Base-by-base conservation (phyloP, 2,797 vertebrate genomes). In the Acipenser oxyrinchus region DNA sequence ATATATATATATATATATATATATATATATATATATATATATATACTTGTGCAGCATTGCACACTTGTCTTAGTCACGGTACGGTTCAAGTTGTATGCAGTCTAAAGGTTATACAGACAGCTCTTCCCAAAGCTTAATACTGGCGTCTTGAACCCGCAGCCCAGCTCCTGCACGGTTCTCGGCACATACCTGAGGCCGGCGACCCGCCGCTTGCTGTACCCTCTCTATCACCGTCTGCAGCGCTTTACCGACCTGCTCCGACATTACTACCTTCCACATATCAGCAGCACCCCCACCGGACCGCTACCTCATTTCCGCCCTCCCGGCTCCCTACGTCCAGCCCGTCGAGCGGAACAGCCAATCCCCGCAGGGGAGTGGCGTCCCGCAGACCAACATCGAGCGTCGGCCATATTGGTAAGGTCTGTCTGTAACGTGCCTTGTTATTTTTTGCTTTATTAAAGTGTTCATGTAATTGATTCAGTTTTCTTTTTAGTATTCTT, bases 201-300 rank as follows among this genome's bases (percentile, higher is more conserved):
- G 86, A 5, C 88, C 87, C 58, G 91, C 92, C 51, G 95, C 94
- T 80, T 95, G 91, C 77, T 92, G 94, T 72, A 97, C 80, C 73
- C 85, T 91, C 76, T 96, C 94, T 73, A 87, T 82, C 68, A 95
- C 95, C 0, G 92, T 78, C 80, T 86, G 86, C 3, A 98, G 75
- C 60, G 93, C 92, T 66, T 85, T 83, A 37, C 91, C 92, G 70
- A 93, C 77, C 75, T 95, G 94, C 55, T 93, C 92, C 71, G 95
- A 93, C 95, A 97, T 97, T 73, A 88, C 83, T 77, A 77, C 84
- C 78, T 80, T 93, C 93, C 90, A 93, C 94, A 95, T 93, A 72
- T 60, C 51, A 59, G 62, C 37, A 10, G 0, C 75, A 76, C 77
- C 69, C 69, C 23, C 23, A 3, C 23, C 23, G 2, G 2, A 37